phyloP scores from a whole-genome alignment of 2,797 vertebrate species.

The Oreochromis mossambicus region DNA sequence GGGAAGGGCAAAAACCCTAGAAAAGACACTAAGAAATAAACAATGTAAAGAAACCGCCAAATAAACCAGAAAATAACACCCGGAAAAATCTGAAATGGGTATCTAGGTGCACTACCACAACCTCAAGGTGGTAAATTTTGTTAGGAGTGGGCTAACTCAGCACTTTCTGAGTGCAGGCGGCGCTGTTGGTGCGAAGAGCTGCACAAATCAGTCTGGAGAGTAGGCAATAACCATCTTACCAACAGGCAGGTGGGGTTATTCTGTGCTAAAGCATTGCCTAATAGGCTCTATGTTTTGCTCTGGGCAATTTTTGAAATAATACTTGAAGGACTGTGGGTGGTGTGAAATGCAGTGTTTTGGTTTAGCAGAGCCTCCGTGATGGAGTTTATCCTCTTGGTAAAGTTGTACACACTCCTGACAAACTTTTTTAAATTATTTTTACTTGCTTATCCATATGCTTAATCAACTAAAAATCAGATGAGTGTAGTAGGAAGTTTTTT shows the following conservation, averaged over 20 bases:
- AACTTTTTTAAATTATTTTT: neutral
- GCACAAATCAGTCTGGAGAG: slow-evolving; percentile 51
- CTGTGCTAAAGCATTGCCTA: slow-evolving; percentile 10
- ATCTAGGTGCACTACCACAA: neutral
- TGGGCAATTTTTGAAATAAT: slow-evolving; percentile 8
- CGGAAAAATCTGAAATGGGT: neutral
- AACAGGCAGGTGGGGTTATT: slow-evolving; percentile 16
- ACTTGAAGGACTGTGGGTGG: neutral
- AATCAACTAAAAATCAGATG: neutral
- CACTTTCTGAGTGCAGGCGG: slow-evolving; percentile 28
- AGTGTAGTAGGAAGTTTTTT: neutral
- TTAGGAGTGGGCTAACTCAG: slow-evolving; percentile 35
- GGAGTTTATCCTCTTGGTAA: neutral
- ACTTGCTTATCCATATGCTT: neutral
- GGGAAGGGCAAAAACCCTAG: neutral
- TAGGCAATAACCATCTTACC: slow-evolving; percentile 36
- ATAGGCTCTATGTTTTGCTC: slow-evolving; percentile 23
- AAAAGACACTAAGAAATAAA: neutral
- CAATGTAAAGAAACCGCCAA: neutral
- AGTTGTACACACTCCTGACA: neutral
- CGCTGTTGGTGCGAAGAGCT: slow-evolving; percentile 6
- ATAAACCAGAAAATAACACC: slow-evolving; percentile 1
- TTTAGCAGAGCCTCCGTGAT: neutral
- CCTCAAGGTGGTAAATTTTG: slow-evolving; percentile 31
- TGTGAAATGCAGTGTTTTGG: neutral